Percentiles rank a stretch among this genome's conserved stretches.
These are phyloP conservation scores for Taurulus bubalis DNA, from an alignment of 2,113 vertebrate species.

Conservation along the genomic window DNA sequence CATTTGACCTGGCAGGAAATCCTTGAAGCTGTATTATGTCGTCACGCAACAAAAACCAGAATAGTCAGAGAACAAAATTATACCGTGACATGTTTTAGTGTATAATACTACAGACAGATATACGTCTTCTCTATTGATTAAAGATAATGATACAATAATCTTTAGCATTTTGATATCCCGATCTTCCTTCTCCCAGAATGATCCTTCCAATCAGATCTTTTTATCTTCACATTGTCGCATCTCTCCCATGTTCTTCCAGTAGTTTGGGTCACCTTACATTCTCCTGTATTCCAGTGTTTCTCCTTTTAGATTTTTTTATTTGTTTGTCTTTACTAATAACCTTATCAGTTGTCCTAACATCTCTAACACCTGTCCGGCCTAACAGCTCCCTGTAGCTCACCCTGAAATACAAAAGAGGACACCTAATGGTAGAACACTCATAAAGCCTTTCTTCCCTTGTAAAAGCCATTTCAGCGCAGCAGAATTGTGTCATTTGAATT, in stretches of 20 bases:
- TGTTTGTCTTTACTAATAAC: background rate
- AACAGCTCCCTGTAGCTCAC: background rate
- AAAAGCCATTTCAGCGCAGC: background rate
- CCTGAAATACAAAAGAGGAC: background rate
- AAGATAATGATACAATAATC: background rate
- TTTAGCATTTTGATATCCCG: background rate
- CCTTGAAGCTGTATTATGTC: slow-evolving; percentile 2
- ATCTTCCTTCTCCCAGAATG: background rate
- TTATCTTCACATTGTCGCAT: slow-evolving; percentile 34
- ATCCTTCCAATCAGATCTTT: background rate
- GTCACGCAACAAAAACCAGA: slow-evolving; percentile 16
- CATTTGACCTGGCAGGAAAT: background rate
- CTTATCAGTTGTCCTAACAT: background rate
- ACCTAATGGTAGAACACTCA: too few species aligned
- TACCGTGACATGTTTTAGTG: background rate
- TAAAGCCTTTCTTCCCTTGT: background rate
- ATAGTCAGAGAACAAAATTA: background rate
- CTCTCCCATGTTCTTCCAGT: slow-evolving; percentile 29
- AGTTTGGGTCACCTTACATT: slow-evolving; percentile 37
- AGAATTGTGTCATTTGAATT: slow-evolving; percentile 7
- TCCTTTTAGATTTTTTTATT: background rate
- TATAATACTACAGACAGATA: background rate
- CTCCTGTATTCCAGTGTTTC: slow-evolving; percentile 58
- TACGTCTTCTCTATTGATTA: background rate
- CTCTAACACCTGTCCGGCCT: background rate